Evolutionary conservation across 2,113 vertebrate species (phyloP).

Genomic region (Oxyruncus cristatus): DNA sequence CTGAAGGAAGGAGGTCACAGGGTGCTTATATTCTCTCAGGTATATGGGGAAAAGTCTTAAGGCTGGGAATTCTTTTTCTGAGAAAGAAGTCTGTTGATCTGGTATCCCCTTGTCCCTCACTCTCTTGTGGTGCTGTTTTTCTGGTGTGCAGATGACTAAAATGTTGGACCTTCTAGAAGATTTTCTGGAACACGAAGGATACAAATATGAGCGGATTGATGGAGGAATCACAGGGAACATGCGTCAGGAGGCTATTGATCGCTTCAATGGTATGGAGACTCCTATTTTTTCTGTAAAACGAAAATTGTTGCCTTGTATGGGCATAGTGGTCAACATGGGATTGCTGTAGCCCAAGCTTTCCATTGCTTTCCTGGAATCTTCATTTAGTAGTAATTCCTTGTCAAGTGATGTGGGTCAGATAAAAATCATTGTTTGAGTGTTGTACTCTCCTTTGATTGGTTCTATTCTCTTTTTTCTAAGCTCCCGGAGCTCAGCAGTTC

Average conservation of each 20-base stretch:
- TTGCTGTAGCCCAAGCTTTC: background rate
- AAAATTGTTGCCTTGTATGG: background rate
- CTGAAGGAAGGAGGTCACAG: slow-evolving; percentile 94
- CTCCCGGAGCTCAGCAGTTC: slow-evolving; percentile 95
- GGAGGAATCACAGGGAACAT: slow-evolving; percentile 94
- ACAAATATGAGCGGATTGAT: slow-evolving; percentile 96
- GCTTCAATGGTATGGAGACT: slow-evolving; percentile 86
- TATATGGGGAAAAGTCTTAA: slow-evolving; percentile 4
- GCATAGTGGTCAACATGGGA: background rate
- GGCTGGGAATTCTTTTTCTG: background rate
- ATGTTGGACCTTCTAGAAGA: slow-evolving; percentile 97
- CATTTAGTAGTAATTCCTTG: background rate
- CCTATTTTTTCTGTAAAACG: background rate
- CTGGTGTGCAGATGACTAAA: slow-evolving; percentile 88
- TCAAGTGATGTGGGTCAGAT: background rate
- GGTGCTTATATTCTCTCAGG: slow-evolving; percentile 98
- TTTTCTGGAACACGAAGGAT: slow-evolving; percentile 94
- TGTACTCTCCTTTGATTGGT: background rate
- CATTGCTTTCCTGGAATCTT: background rate
- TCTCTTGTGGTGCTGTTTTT: background rate
- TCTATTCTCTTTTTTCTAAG: slow-evolving; percentile 63
- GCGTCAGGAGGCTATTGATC: slow-evolving; percentile 97
- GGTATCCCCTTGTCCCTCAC: background rate
- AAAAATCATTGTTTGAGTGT: background rate
- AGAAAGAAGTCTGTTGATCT: background rate